Percentiles rank a stretch among this genome's conserved stretches.
Evolutionary conservation across 2,797 vertebrate genomes (phyloP).

Genomic region (Graptemys geographica): DNA sequence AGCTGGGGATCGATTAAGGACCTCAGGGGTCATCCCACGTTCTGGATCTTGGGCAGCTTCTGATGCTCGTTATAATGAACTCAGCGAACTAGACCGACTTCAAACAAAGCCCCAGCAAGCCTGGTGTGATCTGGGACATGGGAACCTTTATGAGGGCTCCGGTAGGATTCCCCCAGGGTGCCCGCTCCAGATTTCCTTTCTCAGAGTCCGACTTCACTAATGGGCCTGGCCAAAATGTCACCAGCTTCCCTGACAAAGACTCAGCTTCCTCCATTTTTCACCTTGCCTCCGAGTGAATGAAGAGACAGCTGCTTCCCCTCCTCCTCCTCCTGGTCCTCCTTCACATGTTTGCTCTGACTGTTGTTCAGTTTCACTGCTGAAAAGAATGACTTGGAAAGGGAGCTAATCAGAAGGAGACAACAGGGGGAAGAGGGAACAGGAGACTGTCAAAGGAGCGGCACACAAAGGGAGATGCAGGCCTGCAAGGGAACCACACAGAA

Average conservation of each 20-base stretch:
- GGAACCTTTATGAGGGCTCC: slow-evolving; percentile 37
- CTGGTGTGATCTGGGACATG: slow-evolving; percentile 51
- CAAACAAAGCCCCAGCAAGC: slow-evolving; percentile 63
- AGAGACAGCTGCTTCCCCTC: slow-evolving; percentile 23
- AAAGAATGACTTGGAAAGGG: background rate
- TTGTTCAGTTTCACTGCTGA: slow-evolving; percentile 9
- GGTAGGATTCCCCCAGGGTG: slow-evolving; percentile 9
- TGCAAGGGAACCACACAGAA: background rate
- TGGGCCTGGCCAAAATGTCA: background rate
- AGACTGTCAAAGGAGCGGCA: background rate
- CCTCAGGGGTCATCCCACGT: background rate
- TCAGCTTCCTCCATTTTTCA: background rate
- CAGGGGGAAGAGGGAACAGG: background rate
- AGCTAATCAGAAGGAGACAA: slow-evolving; percentile 53
- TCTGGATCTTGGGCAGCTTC: slow-evolving; percentile 24
- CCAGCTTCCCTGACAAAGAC: background rate
- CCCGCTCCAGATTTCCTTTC: slow-evolving; percentile 16
- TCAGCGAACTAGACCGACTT: slow-evolving; percentile 46
- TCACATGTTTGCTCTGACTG: background rate
- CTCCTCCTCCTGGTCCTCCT: background rate
- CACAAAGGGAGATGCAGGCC: rapidly evolving
- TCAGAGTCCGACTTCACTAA: background rate
- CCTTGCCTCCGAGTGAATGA: background rate
- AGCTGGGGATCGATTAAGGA: background rate
- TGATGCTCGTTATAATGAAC: slow-evolving; percentile 44